Base-by-base conservation (phyloP, 2,113 vertebrate species). In the Cyanistes caeruleus region DNA sequence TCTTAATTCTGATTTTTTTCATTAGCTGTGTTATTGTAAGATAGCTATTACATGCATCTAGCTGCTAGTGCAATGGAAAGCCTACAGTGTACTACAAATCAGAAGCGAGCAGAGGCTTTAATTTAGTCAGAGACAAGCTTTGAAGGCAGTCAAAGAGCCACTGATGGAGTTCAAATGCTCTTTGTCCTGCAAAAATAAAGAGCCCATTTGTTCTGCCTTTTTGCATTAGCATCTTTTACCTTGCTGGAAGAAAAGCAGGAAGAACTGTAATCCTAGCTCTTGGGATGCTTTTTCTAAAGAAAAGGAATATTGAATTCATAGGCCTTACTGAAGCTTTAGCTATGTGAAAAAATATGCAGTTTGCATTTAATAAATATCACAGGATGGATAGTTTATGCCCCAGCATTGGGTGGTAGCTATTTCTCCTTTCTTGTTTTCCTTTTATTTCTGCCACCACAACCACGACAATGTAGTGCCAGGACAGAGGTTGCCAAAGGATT, bases 71-170 rank as follows among this genome's bases (percentile, higher is more conserved):
- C 75, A 80, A 35, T 58, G 83, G 86, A 30, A 89, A 96, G 64
- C 53, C 48, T 67, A 7, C 77, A 89, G 80, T 52, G 56, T 48
- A 30, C 64, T 68, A 72, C 39, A 68, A 94, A 96, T 75, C 49
- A 87, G 87, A 78, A 91, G 48, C 25, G 18, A 90, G 73, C 80
- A 78, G 83, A 75, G 67, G 58, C 82, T 93, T 93, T 95, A 92
- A 91, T 97, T 93, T 93, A 92, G 93, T 87, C 84, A 84, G 89
- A 93, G 87, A 68, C 86, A 92, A 95, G 93, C 91, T 92, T 84
- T 87, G 94, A 95, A 95, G 89, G 93, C 89, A 95, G 86, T 97
- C 93, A 95, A 93, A 97, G 94, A 95, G 76, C 72, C 64, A 83
- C 83, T 95, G 96, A 96, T 90, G 77, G 79, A 90, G 83, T 94